A percentile compares a stretch with the other conserved stretches of the same genome.
Conservation (phyloP, 2,797 vertebrate genomes). For the Tauraco hartlaubi region DNA sequence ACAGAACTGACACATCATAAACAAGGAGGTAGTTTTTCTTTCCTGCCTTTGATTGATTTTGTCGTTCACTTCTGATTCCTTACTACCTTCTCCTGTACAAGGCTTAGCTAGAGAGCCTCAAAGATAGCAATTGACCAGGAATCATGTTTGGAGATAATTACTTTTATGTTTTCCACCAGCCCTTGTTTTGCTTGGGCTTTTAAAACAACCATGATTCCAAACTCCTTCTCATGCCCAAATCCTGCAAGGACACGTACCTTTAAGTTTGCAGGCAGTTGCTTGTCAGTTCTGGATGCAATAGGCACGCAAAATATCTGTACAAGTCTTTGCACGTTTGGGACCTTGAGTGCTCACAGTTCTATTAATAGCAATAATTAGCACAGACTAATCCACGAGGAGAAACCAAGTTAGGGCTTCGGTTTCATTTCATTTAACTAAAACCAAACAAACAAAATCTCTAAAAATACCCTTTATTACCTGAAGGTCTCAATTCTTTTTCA, state of each 20-base stretch:
- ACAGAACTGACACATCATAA: not conserved
- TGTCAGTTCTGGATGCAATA: not conserved
- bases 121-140: not conserved
- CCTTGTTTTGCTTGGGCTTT: not conserved
- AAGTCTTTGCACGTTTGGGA: not conserved
- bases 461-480: not conserved
- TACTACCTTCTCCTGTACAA: not conserved
- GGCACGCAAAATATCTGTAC: not conserved
- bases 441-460: not conserved
- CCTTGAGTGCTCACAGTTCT: not conserved
- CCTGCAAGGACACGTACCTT: not conserved
- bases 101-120: not conserved
- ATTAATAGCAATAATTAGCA: constrained; percentile 36
- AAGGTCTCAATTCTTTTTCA: not conserved
- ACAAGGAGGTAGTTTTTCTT: not conserved
- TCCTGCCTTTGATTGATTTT: constrained; percentile 32
- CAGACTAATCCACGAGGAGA: not conserved
- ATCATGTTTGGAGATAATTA: not conserved
- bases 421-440: not conserved
- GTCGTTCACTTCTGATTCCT: constrained; percentile 7
- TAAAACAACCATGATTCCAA: not conserved
- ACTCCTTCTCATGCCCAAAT: not conserved
- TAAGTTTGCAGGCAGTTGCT: not conserved
- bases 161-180: not conserved
- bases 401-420: not conserved